Evolutionary conservation across 37 sponge, comb jelly and placozoan species (phyloP).

Genomic region (Halichondria panicea): DNA sequence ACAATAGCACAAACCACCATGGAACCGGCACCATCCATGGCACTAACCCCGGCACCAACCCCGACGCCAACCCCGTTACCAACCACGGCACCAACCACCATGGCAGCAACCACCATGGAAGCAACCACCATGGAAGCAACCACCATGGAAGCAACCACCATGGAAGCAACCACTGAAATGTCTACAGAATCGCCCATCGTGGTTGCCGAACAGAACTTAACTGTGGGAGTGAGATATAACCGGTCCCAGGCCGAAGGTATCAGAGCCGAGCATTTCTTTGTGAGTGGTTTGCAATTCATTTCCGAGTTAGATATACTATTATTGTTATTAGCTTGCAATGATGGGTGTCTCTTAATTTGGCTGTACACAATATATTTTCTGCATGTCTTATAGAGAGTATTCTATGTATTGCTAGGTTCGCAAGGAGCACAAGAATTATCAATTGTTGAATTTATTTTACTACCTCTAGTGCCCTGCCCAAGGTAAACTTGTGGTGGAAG

Average conservation of each 20-base stretch:
- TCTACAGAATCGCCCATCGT: too few species aligned
- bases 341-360: too few species aligned
- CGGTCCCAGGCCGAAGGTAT: too few species aligned
- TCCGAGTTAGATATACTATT: neutral
- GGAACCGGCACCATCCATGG: neutral
- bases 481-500: neutral
- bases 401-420: too few species aligned
- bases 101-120: neutral
- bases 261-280: constrained; percentile 14
- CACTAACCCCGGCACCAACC: neutral
- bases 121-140: neutral
- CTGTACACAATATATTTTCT: too few species aligned
- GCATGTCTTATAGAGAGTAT: too few species aligned
- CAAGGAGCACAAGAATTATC: too few species aligned
- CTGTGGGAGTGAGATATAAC: neutral
- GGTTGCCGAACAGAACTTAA: constrained; percentile 2
- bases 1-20: neutral
- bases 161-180: neutral
- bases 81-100: neutral
- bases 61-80: neutral
- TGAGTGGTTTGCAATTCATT: constrained; percentile 1
- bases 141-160: neutral
- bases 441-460: neutral
- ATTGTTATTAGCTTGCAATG: neutral
- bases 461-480: constrained; percentile 31